Evolutionary conservation across 2,113 vertebrate genomes (phyloP), one percentile per base, ranked within the genome.

Genomic region (Larimichthys polyactis): DNA sequence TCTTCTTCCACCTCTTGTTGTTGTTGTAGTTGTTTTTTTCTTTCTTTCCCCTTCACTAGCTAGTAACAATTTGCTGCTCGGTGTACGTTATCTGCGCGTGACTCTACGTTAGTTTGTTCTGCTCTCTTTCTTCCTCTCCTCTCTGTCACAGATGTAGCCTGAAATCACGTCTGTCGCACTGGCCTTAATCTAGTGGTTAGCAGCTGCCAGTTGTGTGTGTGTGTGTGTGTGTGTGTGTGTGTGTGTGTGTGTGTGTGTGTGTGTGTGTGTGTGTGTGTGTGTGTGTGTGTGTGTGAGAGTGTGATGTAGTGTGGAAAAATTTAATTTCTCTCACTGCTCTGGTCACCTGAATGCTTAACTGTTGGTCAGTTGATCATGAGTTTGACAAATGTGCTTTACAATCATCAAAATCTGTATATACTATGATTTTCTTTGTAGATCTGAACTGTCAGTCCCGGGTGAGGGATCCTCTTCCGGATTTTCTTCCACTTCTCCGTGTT

Each of bases 101-200:
- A 7, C 83, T 83, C 81, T 48, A 5, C 36, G 22, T 90, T 74
- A 82, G 87, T 90, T 93, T 84, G 81, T 90, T 89, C 89, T 89
- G 85, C 85, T 90, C 87, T 76, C 77, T 81, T 85, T 87, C 44
- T 81, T 85, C 86, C 44, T 46, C 84, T 81, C 76, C 76, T 77
- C 75, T 87, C 87, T 66, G 91, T 83, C 87, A 68, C 92, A 93
- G 92, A 94, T 91, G 91, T 83, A 92, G 84, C 86, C 85, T 84
- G 83, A 91, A 92, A 93, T 92, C 87, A 83, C 63, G 87, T 92
- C 89, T 83, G 90, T 91, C 90, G 90, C 89, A 78, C 87, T 90
- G 92, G 87, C 87, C 91, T 92, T 94, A 94, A 94, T 93, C 91
- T 92, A 75, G 3, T 81, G 86, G 89, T 89, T 83, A 90, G 90